Evolutionary conservation across 2,888 invertebrate species (phyloP), one percentile per base, ranked within the genome.

Genomic region (Tiliacea citrago): DNA sequence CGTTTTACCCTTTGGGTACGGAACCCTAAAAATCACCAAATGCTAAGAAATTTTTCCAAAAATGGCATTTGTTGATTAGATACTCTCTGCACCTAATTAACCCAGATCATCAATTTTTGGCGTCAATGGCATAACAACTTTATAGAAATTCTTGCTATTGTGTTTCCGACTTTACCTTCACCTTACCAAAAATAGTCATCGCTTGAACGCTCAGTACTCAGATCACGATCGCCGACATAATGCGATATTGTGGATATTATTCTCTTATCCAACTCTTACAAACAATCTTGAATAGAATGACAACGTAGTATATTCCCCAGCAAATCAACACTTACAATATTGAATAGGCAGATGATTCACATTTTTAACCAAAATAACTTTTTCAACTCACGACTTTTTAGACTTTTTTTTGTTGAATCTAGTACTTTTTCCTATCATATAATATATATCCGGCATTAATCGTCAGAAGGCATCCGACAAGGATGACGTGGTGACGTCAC

Each of bases 401-500:
- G n/a, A 45, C 10, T 5, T 68, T 58, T 58, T 58, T 77, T 63
- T 58, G 29, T 51, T 8, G 18, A 29, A 58, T n/a, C 13, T n/a
- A 51, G 47, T 58, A 60, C 16, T 3, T 79, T 70, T 79, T 70
- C 70, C 45, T 70, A 53, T 70, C 21, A 29, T 29, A 2, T 51
- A 45, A 2, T 51, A 45, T 13, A 45, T 68, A 79, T 75, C 79
- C 75, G 79, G 79, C 49, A 73, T 73, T 47, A 57, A 49, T 29
- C n/a, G 42, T 51, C 29, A 24, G 57, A 7, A 79, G 81, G 81
- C 74, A 81, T 79, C 67, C 62, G 79, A 70, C 58, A 72, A 76
- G 72, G 77, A 82, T 90, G 88, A 89, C 86, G 84, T 74, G 75
- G 72, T 90, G 88, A 90, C 88, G 86, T 79, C 83, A 89, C 72